A percentile compares a stretch with the other conserved stretches of the same genome.
These are phyloP conservation scores for Eilema sororculum DNA, from an alignment of 2,888 invertebrate genomes.

Conservation along the genomic window DNA sequence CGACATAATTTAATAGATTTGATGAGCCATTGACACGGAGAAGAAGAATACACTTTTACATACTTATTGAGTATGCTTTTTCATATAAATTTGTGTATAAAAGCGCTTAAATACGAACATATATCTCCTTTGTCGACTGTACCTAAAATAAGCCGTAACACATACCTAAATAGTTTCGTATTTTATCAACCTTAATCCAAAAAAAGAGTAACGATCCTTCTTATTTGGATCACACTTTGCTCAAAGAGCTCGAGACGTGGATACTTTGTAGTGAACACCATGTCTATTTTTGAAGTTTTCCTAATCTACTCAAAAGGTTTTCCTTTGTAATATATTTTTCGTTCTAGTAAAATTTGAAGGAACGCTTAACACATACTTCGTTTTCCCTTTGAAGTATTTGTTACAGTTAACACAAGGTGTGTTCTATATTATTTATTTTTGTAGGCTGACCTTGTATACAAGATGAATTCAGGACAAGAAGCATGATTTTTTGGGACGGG, in stretches of 20 bases:
- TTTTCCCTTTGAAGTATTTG: slow-evolving; percentile 3
- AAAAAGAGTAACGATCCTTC: not conserved
- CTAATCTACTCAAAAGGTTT: slow-evolving; percentile 12
- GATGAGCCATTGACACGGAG: no score
- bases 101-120: no score
- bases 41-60: no score
- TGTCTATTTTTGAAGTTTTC: not conserved
- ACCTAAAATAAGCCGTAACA: no score
- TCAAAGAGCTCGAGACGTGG: not conserved
- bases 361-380: not conserved
- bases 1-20: no score
- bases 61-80: no score
- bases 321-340: not conserved
- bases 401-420: not conserved
- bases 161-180: not conserved
- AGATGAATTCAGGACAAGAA: not conserved
- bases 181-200: not conserved
- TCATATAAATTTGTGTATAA: no score
- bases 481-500: no score
- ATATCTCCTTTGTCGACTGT: no score
- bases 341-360: not conserved
- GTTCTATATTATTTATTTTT: not conserved
- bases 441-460: not conserved
- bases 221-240: not conserved
- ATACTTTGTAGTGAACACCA: not conserved